phyloP scores from a whole-genome alignment of 2,888 invertebrate genomes.

The Nymphalis c-album region DNA sequence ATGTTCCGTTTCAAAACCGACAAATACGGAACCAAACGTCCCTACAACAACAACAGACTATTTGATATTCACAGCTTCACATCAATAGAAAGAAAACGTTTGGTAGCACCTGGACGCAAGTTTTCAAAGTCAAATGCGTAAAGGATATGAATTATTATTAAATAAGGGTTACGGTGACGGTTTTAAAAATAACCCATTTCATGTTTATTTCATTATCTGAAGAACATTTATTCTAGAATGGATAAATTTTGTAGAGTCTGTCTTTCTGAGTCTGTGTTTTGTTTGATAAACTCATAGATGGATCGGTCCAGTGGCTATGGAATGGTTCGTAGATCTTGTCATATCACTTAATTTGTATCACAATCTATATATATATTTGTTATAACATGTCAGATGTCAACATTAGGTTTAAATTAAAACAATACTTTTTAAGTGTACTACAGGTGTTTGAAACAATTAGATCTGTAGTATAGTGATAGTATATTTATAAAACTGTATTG shows the following conservation, averaged over 20 bases:
- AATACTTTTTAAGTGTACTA: no score
- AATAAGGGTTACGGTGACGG: constrained; percentile 25
- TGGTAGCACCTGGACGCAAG: constrained; percentile 57
- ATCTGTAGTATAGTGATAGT: no score
- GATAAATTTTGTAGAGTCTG: constrained; percentile 11
- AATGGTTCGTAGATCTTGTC: no score
- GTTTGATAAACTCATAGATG: no score
- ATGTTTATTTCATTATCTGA: constrained; percentile 24
- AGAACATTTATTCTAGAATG: constrained; percentile 27
- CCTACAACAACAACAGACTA: not conserved
- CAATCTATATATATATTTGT: no score
- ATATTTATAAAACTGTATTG: no score
- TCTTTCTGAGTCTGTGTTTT: not conserved
- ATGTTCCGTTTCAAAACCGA: constrained; percentile 33
- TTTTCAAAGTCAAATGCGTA: constrained; percentile 65
- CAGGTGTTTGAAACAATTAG: no score
- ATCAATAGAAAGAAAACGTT: constrained; percentile 15
- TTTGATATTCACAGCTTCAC: not conserved
- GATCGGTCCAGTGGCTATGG: no score
- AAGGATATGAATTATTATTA: constrained; percentile 50
- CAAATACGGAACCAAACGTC: constrained; percentile 19
- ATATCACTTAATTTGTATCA: no score
- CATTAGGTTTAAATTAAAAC: no score
- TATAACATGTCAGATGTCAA: no score
- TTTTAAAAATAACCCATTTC: constrained; percentile 17